phyloP scores from a whole-genome alignment of 2,888 invertebrate genomes.

The Acronicta psi region DNA sequence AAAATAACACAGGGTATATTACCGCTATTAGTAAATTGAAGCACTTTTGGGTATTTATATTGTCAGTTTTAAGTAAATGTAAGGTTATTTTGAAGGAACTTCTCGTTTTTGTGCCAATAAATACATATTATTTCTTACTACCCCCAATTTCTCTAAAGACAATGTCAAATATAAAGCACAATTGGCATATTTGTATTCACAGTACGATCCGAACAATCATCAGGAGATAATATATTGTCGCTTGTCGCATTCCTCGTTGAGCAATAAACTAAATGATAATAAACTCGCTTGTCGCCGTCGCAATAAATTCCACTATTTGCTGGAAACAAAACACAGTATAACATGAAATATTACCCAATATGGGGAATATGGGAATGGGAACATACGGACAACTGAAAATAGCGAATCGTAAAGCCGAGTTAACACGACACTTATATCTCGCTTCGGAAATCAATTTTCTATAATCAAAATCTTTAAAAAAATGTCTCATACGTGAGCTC shows the following conservation, averaged over 20 bases:
- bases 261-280: constrained; percentile 62
- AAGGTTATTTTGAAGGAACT: too few relatives aligned
- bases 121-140: too few relatives aligned
- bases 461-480: not conserved
- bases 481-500: too few relatives aligned
- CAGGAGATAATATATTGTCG: constrained; percentile 37
- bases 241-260: constrained; percentile 48
- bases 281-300: constrained; percentile 58
- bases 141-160: not conserved
- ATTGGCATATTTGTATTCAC: constrained; percentile 39
- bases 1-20: too few relatives aligned
- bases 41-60: too few relatives aligned
- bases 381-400: constrained; percentile 51
- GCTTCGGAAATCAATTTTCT: constrained; percentile 13
- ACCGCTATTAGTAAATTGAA: too few relatives aligned
- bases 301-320: constrained; percentile 62
- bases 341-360: constrained; percentile 66
- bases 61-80: too few relatives aligned
- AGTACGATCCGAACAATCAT: constrained; percentile 31
- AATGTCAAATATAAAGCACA: constrained; percentile 15
- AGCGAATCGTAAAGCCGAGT: constrained; percentile 36
- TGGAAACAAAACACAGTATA: constrained; percentile 60
- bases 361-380: constrained; percentile 16
- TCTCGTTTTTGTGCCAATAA: too few relatives aligned
- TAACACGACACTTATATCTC: constrained; percentile 16